These are phyloP conservation scores for Mechanitis mazaeus DNA, from an alignment of 2,888 invertebrate species.

Conservation along the genomic window DNA sequence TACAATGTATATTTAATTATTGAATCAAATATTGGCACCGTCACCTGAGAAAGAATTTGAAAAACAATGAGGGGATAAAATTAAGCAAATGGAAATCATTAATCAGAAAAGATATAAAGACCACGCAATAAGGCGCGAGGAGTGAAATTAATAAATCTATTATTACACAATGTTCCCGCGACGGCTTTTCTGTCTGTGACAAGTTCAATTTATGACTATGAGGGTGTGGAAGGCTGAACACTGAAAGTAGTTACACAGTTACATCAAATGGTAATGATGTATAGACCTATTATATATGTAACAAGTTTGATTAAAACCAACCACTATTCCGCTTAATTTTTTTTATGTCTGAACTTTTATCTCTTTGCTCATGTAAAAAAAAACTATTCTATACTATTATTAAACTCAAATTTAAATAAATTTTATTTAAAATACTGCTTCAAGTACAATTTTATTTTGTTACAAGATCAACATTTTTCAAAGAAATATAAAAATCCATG, in stretches of 20 bases:
- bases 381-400: too few species aligned
- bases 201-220: constrained; percentile 56
- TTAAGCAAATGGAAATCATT: constrained; percentile 26
- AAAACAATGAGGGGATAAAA: constrained; percentile 19
- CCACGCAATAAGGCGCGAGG: constrained; percentile 33
- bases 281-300: not conserved
- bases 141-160: constrained; percentile 70
- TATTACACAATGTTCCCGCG: constrained; percentile 57
- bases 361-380: too few species aligned
- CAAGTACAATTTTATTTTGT: not conserved
- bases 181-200: constrained; percentile 64
- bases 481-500: not conserved
- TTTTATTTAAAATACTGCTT: too few species aligned
- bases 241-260: constrained; percentile 24
- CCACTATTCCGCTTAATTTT: too few species aligned
- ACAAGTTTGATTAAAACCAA: not conserved
- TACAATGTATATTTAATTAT: not conserved
- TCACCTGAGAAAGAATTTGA: constrained; percentile 12
- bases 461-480: not conserved
- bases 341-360: too few species aligned
- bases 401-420: too few species aligned
- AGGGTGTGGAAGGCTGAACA: constrained; percentile 33
- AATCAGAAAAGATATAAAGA: constrained; percentile 34
- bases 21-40: not conserved
- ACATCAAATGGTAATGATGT: constrained; percentile 2